A percentile compares a stretch with the other conserved stretches of the same genome.
Evolutionary conservation across 2,888 invertebrate genomes (phyloP).

Genomic region (Dusona sp.): DNA sequence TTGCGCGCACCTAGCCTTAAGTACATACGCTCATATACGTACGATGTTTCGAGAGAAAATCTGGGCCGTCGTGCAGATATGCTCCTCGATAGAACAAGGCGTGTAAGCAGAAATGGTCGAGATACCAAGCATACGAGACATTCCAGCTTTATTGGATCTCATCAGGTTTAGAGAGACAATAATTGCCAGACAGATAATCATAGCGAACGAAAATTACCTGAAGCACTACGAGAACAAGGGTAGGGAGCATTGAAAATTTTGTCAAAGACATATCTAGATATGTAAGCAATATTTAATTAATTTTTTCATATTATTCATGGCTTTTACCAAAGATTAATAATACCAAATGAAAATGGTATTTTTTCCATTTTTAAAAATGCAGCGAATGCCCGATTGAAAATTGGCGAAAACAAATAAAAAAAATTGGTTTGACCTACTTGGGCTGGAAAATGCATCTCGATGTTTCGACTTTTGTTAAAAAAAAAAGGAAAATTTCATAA

Average conservation of each 20-base stretch:
- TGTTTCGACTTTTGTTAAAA: constrained; percentile 17
- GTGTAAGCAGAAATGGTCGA: constrained; percentile 28
- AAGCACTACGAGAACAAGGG: not conserved
- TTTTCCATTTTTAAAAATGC: not conserved
- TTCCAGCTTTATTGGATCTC: constrained; percentile 9
- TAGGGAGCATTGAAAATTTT: not conserved
- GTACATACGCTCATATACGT: constrained; percentile 33
- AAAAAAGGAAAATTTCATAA: constrained; percentile 21
- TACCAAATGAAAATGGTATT: not conserved
- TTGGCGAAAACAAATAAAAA: not conserved
- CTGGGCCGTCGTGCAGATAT: constrained; percentile 47
- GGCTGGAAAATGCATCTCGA: not conserved
- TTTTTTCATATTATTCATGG: too few relatives aligned
- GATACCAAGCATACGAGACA: constrained; percentile 27
- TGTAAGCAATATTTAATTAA: not conserved
- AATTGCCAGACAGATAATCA: constrained; percentile 10
- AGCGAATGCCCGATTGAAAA: not conserved
- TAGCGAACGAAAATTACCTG: not conserved
- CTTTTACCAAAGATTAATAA: not conserved
- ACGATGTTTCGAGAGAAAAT: constrained; percentile 56
- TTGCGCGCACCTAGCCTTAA: constrained; percentile 41
- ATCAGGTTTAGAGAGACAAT: constrained; percentile 4
- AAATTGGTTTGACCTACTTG: not conserved
- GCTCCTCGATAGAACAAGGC: constrained; percentile 3
- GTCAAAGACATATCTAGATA: not conserved